Percentiles rank a stretch among this genome's conserved stretches.
Evolutionary conservation across 2,797 vertebrate species (phyloP).

Genomic region (Oryzias sinensis): DNA sequence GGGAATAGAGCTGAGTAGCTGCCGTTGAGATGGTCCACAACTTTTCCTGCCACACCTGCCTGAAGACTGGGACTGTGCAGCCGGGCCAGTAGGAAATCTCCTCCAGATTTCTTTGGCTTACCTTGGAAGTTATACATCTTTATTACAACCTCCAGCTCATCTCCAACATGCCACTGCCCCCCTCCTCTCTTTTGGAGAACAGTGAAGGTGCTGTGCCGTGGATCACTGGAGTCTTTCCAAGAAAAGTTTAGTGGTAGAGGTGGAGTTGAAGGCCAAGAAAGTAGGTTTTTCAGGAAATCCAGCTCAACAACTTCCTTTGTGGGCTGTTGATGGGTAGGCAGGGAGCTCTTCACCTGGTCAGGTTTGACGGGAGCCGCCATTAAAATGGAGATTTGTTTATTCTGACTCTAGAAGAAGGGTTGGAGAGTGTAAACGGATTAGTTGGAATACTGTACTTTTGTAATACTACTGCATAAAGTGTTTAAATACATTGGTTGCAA

Average conservation of each 20-base stretch:
- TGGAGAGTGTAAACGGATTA: no score
- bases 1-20: constrained; percentile 44
- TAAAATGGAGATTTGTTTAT: neutral
- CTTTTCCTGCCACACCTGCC: constrained; percentile 45
- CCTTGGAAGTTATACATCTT: constrained; percentile 28
- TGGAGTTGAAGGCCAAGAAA: constrained; percentile 41
- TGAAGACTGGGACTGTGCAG: constrained; percentile 20
- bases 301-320: constrained; percentile 8
- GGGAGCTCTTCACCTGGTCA: neutral
- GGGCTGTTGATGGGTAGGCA: constrained; percentile 15
- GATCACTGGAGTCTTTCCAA: constrained; percentile 27
- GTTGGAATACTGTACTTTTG: no score
- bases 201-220: constrained; percentile 35
- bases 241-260: neutral
- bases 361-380: neutral
- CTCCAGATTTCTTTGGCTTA: constrained; percentile 35
- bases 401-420: neutral
- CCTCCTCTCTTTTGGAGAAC: constrained; percentile 13
- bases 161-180: constrained; percentile 29
- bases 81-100: constrained; percentile 35
- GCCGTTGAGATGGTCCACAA: constrained; percentile 52
- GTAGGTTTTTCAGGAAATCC: constrained; percentile 8
- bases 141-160: constrained; percentile 35
- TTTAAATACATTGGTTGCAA: no score
- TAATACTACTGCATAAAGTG: no score